Evolutionary conservation across 2,888 invertebrate genomes (phyloP).

Genomic region (Caenorhabditis sinica): DNA sequence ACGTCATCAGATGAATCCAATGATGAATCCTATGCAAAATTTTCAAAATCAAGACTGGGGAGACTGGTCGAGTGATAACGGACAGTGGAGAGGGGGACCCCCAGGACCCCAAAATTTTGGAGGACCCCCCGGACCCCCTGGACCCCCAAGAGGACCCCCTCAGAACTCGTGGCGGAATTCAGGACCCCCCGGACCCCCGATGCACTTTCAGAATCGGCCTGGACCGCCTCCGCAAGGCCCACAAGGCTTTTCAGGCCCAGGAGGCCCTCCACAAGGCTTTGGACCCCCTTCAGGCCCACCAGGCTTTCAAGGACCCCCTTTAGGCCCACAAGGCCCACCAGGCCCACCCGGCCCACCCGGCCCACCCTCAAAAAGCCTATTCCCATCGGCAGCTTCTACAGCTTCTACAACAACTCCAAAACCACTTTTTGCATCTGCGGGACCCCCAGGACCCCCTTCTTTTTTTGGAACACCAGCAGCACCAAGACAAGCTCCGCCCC

Average conservation of each 20-base stretch:
- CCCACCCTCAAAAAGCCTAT: conserved; percentile 26
- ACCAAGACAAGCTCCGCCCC: neutral
- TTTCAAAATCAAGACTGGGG: conserved; percentile 52
- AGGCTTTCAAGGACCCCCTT: conserved; percentile 6
- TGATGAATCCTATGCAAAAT: conserved; percentile 1
- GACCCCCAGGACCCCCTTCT: conserved; percentile 3
- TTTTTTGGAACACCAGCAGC: conserved; percentile 14
- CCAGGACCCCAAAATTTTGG: neutral
- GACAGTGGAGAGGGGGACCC: conserved; percentile 27
- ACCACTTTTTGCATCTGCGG: conserved; percentile 24
- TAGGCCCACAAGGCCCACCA: neutral
- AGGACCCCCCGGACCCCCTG: neutral
- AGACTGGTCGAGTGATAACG: conserved; percentile 53
- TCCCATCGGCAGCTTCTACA: conserved; percentile 41
- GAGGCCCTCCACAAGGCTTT: conserved; percentile 4
- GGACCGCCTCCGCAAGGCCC: too few relatives aligned
- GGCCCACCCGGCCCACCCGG: neutral
- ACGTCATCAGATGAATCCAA: conserved; percentile 16
- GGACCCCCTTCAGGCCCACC: neutral
- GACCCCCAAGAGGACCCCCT: conserved; percentile 5
- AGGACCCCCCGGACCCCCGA: neutral
- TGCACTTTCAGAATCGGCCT: neutral
- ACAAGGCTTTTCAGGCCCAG: conserved; percentile 14
- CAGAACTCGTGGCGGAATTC: neutral
- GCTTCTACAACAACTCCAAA: conserved; percentile 4